Evolutionary conservation across 2,797 vertebrate genomes (phyloP), one percentile per base, ranked within the genome.

Genomic region (Sebastes umbrosus): DNA sequence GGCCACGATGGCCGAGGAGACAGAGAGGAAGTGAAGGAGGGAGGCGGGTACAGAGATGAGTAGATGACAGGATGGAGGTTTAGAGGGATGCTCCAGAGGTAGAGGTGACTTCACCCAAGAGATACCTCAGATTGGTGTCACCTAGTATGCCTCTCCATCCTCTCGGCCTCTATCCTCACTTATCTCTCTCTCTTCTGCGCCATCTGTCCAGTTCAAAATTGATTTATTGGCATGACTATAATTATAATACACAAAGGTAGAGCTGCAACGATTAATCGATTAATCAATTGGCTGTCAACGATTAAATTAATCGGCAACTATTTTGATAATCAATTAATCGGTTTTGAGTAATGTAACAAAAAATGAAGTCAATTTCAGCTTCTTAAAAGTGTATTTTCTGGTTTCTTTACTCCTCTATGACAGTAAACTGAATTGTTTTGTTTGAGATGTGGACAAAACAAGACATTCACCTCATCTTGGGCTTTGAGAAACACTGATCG

Each of bases 11-110:
- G 58, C 46, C 29, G 10, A 69, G 74, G 75, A 82, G 67, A 80
- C 54, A 39, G 29, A 57, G 74, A 69, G 58, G 36, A 70, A 77
- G 50, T 58, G 77, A 80, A 62, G 74, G 71, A 79, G 67, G 72
- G 65, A 72, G 43, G n/a, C 10, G 3, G 27, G 16, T 22, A 13
- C 20, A 75, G 39, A 36, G 73, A 80, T 25, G 60, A 59, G 54
- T 31, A 59, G 62, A 78, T 32, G 73, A 72, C 18, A 25, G 24
- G 77, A 66, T 8, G 25, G 29, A 76, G 29, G 55, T 55, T 46
- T 34, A 43, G 64, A 16, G 27, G 27, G 46, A 71, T 31, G 20
- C 25, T 69, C 75, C 69, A 73, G 29, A 63, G 52, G 27, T 9
- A 8, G 66, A 62, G n/a, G 34, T 50, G 72, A 69, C 71, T 79